phyloP scores from a whole-genome alignment of 2,888 invertebrate species.

The Eupithecia subumbrata region DNA sequence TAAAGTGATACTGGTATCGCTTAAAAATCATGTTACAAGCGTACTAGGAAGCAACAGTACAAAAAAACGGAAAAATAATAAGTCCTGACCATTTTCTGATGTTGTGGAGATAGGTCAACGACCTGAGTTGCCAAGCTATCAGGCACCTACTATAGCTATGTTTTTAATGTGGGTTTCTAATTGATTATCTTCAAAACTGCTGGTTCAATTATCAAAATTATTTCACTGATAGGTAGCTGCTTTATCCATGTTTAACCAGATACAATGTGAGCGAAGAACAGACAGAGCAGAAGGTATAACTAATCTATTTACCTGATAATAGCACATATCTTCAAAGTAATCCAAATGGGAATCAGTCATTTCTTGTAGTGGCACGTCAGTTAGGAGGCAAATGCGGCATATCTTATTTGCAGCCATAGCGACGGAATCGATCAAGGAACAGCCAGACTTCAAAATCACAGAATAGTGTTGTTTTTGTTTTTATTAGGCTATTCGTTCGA shows the following conservation, averaged over 20 bases:
- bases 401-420: not conserved
- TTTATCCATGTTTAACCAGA: not conserved
- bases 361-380: not conserved
- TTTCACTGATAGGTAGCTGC: not conserved
- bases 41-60: too few relatives aligned
- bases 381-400: conserved; percentile 7
- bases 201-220: not conserved
- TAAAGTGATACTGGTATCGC: too few relatives aligned
- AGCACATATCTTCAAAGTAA: conserved; percentile 1
- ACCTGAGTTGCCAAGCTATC: too few relatives aligned
- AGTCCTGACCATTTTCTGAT: too few relatives aligned
- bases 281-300: not conserved
- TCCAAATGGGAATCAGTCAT: not conserved
- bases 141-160: too few relatives aligned
- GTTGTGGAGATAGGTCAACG: too few relatives aligned
- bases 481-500: not conserved
- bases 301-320: not conserved
- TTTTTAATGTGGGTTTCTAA: too few relatives aligned
- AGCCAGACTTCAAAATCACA: not conserved
- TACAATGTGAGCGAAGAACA: too few relatives aligned
- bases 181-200: too few relatives aligned
- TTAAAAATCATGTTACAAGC: too few relatives aligned
- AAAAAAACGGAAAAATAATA: too few relatives aligned
- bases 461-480: not conserved
- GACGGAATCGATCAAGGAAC: not conserved